Evolutionary conservation across 2,888 invertebrate genomes (phyloP).

Genomic region (Mythimna vitellina): DNA sequence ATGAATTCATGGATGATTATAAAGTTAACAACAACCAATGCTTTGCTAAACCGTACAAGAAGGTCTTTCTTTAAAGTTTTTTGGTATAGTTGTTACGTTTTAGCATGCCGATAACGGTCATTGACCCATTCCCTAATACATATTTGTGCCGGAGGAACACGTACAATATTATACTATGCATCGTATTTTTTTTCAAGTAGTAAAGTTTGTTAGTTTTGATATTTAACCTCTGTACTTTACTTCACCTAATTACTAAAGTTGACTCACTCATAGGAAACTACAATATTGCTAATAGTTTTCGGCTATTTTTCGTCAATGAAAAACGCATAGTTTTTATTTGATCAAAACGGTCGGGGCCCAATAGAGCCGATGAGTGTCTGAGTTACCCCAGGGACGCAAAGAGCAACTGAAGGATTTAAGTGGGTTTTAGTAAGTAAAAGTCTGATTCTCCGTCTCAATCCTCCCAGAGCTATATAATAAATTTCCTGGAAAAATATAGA

Average conservation of each 20-base stretch:
- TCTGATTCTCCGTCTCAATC: too few species aligned
- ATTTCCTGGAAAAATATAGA: too few species aligned
- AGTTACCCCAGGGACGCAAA: too few species aligned
- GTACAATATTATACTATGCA: too few species aligned
- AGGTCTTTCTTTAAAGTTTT: neutral
- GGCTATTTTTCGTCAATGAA: neutral
- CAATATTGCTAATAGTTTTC: neutral
- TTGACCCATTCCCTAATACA: neutral
- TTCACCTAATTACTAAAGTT: neutral
- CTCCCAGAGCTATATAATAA: too few species aligned
- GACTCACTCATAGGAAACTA: neutral
- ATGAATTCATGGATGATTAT: constrained; percentile 36
- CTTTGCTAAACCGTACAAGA: constrained; percentile 1
- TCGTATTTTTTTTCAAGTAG: too few species aligned
- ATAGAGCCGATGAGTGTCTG: too few species aligned
- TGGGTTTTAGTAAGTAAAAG: too few species aligned
- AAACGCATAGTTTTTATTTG: neutral
- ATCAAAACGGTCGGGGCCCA: too few species aligned
- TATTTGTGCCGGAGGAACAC: too few species aligned
- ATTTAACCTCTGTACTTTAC: neutral
- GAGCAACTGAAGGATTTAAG: too few species aligned
- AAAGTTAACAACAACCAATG: constrained; percentile 13
- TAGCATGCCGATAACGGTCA: neutral
- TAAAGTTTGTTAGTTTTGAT: too few species aligned
- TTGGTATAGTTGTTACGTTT: neutral